phyloP scores from a whole-genome alignment of 1,140 invertebrate species.

The Drosophila eugracilis region DNA sequence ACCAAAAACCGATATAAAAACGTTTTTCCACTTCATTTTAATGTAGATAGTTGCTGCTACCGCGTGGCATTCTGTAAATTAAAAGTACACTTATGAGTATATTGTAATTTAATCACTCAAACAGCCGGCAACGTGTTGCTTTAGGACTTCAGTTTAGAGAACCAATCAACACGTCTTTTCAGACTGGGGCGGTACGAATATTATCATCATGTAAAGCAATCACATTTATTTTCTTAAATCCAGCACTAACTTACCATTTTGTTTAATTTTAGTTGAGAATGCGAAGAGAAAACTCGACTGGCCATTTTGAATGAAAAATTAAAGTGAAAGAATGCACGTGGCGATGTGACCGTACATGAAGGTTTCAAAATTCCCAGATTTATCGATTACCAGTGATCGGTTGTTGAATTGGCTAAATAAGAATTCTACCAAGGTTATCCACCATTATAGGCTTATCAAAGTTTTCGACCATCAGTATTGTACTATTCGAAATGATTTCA shows the following conservation, averaged over 20 bases:
- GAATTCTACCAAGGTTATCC: too few relatives aligned
- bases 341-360: neutral
- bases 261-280: neutral
- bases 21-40: neutral
- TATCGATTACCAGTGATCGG: neutral
- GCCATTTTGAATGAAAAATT: slow-evolving; percentile 8
- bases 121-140: slow-evolving; percentile 2
- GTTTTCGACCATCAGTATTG: neutral
- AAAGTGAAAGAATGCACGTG: slow-evolving; percentile 34
- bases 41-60: neutral
- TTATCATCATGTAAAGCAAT: slow-evolving; percentile 89
- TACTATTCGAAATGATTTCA: neutral
- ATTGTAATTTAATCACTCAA: neutral
- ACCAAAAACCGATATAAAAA: slow-evolving; percentile 7
- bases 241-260: slow-evolving; percentile 12
- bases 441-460: neutral
- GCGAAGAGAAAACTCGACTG: neutral
- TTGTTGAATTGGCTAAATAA: too few relatives aligned
- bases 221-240: slow-evolving; percentile 77
- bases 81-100: slow-evolving; percentile 5
- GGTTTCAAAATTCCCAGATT: too few relatives aligned
- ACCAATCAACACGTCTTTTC: slow-evolving; percentile 79
- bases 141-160: slow-evolving; percentile 53
- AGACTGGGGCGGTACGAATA: slow-evolving; percentile 71
- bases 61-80: slow-evolving; percentile 17